A percentile compares a stretch with the other conserved stretches of the same genome.
These are phyloP conservation scores for Pristionchus japonicus DNA, from an alignment of 2,888 invertebrate species.

Conservation along the genomic window DNA sequence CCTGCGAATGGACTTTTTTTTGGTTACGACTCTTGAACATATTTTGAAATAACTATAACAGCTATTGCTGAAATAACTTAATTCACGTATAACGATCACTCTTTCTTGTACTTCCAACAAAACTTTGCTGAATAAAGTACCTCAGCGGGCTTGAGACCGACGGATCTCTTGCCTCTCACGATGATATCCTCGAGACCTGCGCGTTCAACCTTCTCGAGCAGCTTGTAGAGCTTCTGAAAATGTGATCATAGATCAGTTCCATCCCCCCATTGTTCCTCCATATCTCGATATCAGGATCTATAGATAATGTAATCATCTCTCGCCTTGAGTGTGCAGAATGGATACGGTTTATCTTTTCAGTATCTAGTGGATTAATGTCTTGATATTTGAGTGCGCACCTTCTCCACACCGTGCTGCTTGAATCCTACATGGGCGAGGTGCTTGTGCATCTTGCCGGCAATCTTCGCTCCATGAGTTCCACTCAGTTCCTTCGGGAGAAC, in stretches of 20 bases:
- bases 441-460: slow-evolving; percentile 62
- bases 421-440: slow-evolving; percentile 56
- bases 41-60: no score
- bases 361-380: no score
- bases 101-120: no score
- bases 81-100: no score
- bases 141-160: slow-evolving; percentile 48
- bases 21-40: no score
- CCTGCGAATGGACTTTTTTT: no score
- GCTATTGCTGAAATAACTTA: no score
- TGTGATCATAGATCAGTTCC: background rate
- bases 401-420: slow-evolving; percentile 61
- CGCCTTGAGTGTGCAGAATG: background rate
- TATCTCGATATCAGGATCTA: no score
- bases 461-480: slow-evolving; percentile 53
- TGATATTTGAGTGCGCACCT: no score
- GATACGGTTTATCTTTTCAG: no score
- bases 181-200: slow-evolving; percentile 58
- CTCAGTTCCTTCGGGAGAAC: slow-evolving; percentile 54
- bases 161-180: slow-evolving; percentile 57
- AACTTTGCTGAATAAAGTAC: no score
- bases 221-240: slow-evolving; percentile 49
- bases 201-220: slow-evolving; percentile 50
- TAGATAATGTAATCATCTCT: background rate
- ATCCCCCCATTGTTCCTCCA: no score